Evolutionary conservation across 2,888 invertebrate species (phyloP), one percentile per base, ranked within the genome.

Genomic region (Meganola albula): DNA sequence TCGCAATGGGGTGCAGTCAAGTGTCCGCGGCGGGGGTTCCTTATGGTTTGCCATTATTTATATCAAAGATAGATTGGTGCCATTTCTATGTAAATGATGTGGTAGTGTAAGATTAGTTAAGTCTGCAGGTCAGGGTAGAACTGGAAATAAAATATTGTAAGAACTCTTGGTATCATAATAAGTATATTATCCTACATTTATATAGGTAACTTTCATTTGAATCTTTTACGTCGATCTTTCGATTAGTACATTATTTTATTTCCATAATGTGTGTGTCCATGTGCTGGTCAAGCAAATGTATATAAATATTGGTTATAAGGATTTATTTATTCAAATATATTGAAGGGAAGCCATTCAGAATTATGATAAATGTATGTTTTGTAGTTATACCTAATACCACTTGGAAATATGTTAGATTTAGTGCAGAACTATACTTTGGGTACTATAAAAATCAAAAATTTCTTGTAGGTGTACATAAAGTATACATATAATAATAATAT

Each of bases 41-140:
- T 74, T 82, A 77, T 77, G 82, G 83, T 75, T 84, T 85, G 84
- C 85, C 84, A 85, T 85, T 84, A 72, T 70, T 77, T 72, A 84
- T 85, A 85, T 85, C 85, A 85, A 85, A 85, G 85, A 85, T 84
- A 84, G 84, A 80, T 84, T 80, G 85, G 85, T 85, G 85, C 85
- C 85, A 85, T 85, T 83, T 82, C 79, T 79, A 70, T 79, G 73
- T 84, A 77, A 72, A 80, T 70, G 82, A 83, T 65, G 80, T 65
- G 82, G 77, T 82, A 83, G 82, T 48, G 76, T 85, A 82, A 80
- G 84, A 71, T 78, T 74, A 84, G 80, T 76, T 84, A 82, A 77
- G 84, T 80, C 78, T 76, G 80, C 79, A 67, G 84, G 84, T 80
- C 84, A 85, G 85, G 84, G 84, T 84, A 83, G 80, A 68, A 68